Evolutionary conservation across 2,797 vertebrate species (phyloP), one percentile per base, ranked within the genome.

Genomic region (Lutjanus argentimaculatus): DNA sequence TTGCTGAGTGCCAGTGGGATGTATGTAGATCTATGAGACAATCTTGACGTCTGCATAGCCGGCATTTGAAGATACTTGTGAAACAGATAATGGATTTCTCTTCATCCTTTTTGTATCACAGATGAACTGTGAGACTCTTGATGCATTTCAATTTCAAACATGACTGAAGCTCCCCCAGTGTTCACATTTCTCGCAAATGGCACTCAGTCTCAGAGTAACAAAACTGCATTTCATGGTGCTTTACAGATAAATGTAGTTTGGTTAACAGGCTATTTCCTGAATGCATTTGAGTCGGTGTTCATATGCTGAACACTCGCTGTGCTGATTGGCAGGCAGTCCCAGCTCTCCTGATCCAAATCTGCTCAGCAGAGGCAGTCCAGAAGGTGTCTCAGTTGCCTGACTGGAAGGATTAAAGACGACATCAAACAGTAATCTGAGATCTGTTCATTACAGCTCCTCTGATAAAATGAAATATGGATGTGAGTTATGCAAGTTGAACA

Each of bases 381-480:
- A 82, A 89, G 82, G 81, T 87, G 83, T 88, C 82, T 90, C 83
- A 83, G 83, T 84, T 87, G 79, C 79, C 77, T 78, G 77, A 84
- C 85, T 88, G 83, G 59, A 85, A 86, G 87, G 87, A 90, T 91
- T 91, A 91, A 89, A 91, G 80, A 82, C 30, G 10, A 74, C 74
- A 88, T 88, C 83, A 85, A 92, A 87, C 66, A 67, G 75, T 91
- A 88, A 91, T 92, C 90, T 85, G 80, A 76, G 62, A 92, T 91
- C 89, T 85, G 85, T 86, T 90, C 87, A 87, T 91, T 87, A 85
- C 70, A 77, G 80, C 74, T 77, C 30, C 75, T 75, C 72, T 80
- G 89, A 89, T 93, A 88, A 91, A 87, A 89, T 85, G 79, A 73
- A 90, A 88, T 85, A 82, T 73, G 80, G 67, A 90, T 79, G 75